phyloP scores from a whole-genome alignment of 2,888 invertebrate species.

The Tigriopus californicus region DNA sequence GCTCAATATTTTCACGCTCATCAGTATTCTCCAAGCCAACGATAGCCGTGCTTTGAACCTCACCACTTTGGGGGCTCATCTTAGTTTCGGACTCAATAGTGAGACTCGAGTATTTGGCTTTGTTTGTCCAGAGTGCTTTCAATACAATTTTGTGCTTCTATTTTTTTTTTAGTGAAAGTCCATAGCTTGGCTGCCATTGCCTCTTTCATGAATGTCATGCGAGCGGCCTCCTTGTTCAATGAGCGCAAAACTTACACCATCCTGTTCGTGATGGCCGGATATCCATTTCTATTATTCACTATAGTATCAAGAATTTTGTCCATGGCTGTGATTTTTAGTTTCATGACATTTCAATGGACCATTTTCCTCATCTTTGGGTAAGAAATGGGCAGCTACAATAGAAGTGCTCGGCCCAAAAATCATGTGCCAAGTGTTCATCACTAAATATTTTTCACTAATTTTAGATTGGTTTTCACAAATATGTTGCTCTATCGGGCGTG shows the following conservation, averaged over 20 bases:
- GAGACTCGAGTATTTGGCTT: too few relatives aligned
- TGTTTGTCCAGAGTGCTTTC: too few relatives aligned
- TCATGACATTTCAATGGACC: slow-evolving; percentile 2
- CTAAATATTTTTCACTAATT: too few relatives aligned
- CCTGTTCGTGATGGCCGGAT: not conserved
- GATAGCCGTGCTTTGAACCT: too few relatives aligned
- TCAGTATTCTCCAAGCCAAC: not conserved
- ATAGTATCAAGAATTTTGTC: not conserved
- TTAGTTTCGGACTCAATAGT: too few relatives aligned
- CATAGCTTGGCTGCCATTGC: slow-evolving; percentile 3
- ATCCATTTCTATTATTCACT: slow-evolving; percentile 3
- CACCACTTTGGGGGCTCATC: too few relatives aligned
- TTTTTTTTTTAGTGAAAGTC: not conserved
- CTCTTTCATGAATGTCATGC: slow-evolving; percentile 4
- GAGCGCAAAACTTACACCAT: slow-evolving; percentile 1
- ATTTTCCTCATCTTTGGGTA: not conserved
- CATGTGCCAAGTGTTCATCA: not conserved
- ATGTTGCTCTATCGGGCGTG: too few relatives aligned
- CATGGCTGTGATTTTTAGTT: not conserved
- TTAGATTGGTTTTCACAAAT: too few relatives aligned
- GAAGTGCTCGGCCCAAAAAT: not conserved
- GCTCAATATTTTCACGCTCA: slow-evolving; percentile 1
- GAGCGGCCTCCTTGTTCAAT: slow-evolving; percentile 5
- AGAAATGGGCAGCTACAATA: not conserved
- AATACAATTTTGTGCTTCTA: too few relatives aligned